Conservation (phyloP, 30 jellyfish, hydroid and myxozoan species). For the Cassiopea andromeda region DNA sequence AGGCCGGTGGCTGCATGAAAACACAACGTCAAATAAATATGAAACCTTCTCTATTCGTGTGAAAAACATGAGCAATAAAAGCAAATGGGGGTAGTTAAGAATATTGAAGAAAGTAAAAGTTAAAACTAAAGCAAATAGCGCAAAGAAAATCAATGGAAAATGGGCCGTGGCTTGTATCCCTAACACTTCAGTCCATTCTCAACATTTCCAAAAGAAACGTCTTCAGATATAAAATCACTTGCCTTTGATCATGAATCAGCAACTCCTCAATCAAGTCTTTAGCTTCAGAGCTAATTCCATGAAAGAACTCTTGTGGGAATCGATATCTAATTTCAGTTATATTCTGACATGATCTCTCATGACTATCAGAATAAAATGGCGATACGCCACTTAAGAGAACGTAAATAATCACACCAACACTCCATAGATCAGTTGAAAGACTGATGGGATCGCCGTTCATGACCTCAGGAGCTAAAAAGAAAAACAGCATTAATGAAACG, state of each 20-base stretch:
- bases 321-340: constrained; percentile 90
- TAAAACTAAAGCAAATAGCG: too few species aligned
- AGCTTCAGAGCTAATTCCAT: constrained; percentile 89
- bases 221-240: neutral
- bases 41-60: too few species aligned
- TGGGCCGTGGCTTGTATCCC: neutral
- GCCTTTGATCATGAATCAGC: constrained; percentile 91
- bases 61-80: neutral
- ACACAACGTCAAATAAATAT: neutral
- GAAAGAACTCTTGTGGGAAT: constrained; percentile 92
- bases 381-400: constrained; percentile 97
- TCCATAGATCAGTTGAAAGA: constrained; percentile 93
- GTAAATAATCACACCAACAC: constrained; percentile 96
- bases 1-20: constrained; percentile 81
- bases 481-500: neutral
- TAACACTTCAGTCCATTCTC: neutral
- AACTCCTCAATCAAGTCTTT: constrained; percentile 94
- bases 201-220: neutral
- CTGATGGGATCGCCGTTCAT: constrained; percentile 85
- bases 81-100: neutral
- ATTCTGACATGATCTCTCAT: constrained; percentile 90
- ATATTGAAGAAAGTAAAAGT: too few species aligned
- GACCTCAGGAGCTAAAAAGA: constrained; percentile 90
- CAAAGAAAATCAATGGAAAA: too few species aligned
- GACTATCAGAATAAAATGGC: constrained; percentile 96